Percentiles rank a stretch among this genome's conserved stretches.
Conservation (phyloP, 2,888 invertebrate genomes). For the Plagiodera versicolora region DNA sequence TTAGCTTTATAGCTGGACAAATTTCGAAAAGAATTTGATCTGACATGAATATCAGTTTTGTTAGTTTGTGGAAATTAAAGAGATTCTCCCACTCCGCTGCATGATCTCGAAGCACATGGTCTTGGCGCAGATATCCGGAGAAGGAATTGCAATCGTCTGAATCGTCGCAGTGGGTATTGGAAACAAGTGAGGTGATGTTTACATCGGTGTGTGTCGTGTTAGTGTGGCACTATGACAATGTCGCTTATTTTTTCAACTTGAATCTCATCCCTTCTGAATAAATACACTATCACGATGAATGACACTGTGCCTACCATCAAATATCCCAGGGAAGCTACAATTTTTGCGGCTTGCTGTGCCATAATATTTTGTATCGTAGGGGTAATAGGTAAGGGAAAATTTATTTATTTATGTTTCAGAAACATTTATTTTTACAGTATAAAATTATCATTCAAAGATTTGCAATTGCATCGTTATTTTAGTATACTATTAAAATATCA, state of each 20-base stretch:
- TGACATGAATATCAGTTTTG: no score
- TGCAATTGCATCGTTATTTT: no score
- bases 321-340: conserved; percentile 74
- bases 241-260: conserved; percentile 8
- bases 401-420: conserved; percentile 14
- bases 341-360: conserved; percentile 77
- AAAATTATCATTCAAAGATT: no score
- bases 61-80: background rate
- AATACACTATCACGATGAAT: conserved; percentile 19
- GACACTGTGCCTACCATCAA: conserved; percentile 32
- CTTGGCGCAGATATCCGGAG: conserved; percentile 1
- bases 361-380: conserved; percentile 79
- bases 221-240: conserved; percentile 7
- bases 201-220: conserved; percentile 10
- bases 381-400: conserved; percentile 67
- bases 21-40: no score
- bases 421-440: background rate
- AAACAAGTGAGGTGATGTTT: conserved; percentile 16
- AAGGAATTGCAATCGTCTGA: conserved; percentile 17
- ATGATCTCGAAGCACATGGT: conserved; percentile 13
- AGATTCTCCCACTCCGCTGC: conserved; percentile 11
- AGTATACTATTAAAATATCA: no score
- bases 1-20: no score
- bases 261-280: conserved; percentile 7
- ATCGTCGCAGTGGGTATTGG: conserved; percentile 15